Base-by-base conservation (phyloP, 1,140 invertebrate species). In the Potamilus streckersoni region DNA sequence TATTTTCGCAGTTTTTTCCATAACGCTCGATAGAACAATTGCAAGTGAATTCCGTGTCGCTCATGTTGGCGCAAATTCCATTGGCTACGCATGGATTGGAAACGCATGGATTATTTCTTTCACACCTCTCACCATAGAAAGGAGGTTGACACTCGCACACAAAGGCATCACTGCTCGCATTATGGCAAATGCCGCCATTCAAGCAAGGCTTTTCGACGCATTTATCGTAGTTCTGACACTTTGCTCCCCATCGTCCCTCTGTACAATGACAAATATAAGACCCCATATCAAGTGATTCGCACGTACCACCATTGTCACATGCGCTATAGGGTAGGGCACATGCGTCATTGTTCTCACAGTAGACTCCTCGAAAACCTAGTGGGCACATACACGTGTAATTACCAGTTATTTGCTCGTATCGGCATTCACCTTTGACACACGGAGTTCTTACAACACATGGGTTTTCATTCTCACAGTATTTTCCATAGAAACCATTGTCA, bases 321-420 rank as follows among this genome's bases (percentile, higher is more conserved):
- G 70, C 20, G 11, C 17, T 20, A 55, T 63, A 15, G 20, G 63
- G 27, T 23, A 71, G 17, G 1, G 58, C 61, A 38, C 83, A 84
- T 11, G 80, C 78, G 72, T 87, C 79, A 74, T 80, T 79, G 14
- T 74, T 61, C 15, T 80, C 66, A 66, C 97, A 99, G 73, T 94
- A 94, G 19, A 38, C 71, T 31, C 85, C 85, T 6, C 60, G 78
- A 63, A 76, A 82, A 16, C 76, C 74, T 2, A 85, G 96, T 94
- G 96, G 95, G 85, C 97, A 98, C 19, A 95, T 95, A 87, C 97
- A 98, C 12, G 95, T 94, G 66, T 76, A 84, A n/a, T 62, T 60
- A 15, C 38, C 65, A 13, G 64, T 71, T 13, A 57, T 62, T 15
- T 58, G 55, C 17, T 60, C 62, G 20, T 60, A 15, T 74, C 90